Base-by-base conservation (phyloP, 1,140 invertebrate species). In the Leguminivora glycinivorella region DNA sequence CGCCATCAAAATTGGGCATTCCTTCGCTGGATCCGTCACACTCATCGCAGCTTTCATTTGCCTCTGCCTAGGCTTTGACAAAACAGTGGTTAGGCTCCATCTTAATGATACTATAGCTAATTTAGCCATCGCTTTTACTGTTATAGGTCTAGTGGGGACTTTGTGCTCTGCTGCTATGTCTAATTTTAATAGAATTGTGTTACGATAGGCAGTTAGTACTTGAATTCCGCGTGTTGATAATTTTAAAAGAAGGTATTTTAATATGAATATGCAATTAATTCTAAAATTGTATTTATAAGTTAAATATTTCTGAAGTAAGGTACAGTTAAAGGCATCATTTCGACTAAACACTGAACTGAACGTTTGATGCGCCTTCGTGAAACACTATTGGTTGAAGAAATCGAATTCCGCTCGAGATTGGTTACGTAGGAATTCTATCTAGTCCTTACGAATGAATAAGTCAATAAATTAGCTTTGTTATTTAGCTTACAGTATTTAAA, bases 81-180 rank as follows among this genome's bases (percentile, higher is more conserved):
- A 70, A 29, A 0, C 25, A 9, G 5, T 68, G 14, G 75, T 72
- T 25, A 78, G 75, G 40, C 5, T n/a, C 1, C 2, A 67, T 40
- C 31, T 68, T 9, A 72, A 72, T 2, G 56, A 76, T 66, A 22
- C 19, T 7, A 77, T 72, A 52, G 74, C 75, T 12, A 63, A 75
- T 70, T 34, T 83, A 19, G 67, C 68, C 0, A 82, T 82, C 24
- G 17, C 72, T 0, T 58, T 82, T 3, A 70, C 80, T 5, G 71
- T 74, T 1, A 12, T 79, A 7, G 74, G 74, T 22, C 72, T 81
- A 68, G 40, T 77, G 14, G 78, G 78, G 4, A 56, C 71, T 47
- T 38, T 83, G 12, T 3, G 69, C 0, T 73, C 75, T 14, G 38
- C 77, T 1, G 58, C 43, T 66, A 26, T 74, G 47, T 70, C 72